These are phyloP conservation scores for Neomicropteryx cornuta DNA, from an alignment of 1,140 invertebrate species.

Conservation along the genomic window DNA sequence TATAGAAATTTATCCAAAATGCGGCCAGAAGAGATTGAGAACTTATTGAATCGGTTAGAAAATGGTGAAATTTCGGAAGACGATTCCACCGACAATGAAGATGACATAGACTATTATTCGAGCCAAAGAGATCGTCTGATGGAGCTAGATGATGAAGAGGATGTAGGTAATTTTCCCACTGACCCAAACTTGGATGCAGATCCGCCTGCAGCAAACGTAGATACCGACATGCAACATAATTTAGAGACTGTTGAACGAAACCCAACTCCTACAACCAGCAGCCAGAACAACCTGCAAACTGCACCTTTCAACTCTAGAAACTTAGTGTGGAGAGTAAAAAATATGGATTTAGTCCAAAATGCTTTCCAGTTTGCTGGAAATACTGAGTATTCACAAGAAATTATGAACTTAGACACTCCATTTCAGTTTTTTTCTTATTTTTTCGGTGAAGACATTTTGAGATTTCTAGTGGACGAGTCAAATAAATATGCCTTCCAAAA, in stretches of 20 bases:
- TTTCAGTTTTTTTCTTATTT: slow-evolving; percentile 3
- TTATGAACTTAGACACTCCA: background rate
- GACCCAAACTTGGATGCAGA: too few relatives aligned
- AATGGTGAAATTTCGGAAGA: too few relatives aligned
- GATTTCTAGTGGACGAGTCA: slow-evolving; percentile 1
- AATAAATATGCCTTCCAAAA: slow-evolving; percentile 3
- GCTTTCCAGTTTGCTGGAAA: slow-evolving; percentile 2
- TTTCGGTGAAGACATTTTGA: slow-evolving; percentile 2
- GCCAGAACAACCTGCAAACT: slow-evolving; percentile 21
- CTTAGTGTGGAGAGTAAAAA: slow-evolving; percentile 1
- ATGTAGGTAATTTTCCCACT: too few relatives aligned
- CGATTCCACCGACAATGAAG: too few relatives aligned
- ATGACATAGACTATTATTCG: too few relatives aligned
- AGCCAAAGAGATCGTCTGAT: too few relatives aligned
- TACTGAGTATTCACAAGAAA: slow-evolving; percentile 3
- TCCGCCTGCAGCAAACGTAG: slow-evolving; percentile 19
- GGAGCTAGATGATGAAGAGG: too few relatives aligned
- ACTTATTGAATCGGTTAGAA: too few relatives aligned
- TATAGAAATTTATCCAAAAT: too few relatives aligned
- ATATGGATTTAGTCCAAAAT: slow-evolving; percentile 3
- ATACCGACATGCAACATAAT: slow-evolving; percentile 22
- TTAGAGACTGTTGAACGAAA: slow-evolving; percentile 21
- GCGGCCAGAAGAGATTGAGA: too few relatives aligned
- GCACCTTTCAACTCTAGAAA: slow-evolving; percentile 13
- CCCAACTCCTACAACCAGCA: slow-evolving; percentile 21